Percentiles rank a stretch among this genome's conserved stretches.
Evolutionary conservation across 2,113 vertebrate genomes (phyloP).

Genomic region (Phaethon lepturus): DNA sequence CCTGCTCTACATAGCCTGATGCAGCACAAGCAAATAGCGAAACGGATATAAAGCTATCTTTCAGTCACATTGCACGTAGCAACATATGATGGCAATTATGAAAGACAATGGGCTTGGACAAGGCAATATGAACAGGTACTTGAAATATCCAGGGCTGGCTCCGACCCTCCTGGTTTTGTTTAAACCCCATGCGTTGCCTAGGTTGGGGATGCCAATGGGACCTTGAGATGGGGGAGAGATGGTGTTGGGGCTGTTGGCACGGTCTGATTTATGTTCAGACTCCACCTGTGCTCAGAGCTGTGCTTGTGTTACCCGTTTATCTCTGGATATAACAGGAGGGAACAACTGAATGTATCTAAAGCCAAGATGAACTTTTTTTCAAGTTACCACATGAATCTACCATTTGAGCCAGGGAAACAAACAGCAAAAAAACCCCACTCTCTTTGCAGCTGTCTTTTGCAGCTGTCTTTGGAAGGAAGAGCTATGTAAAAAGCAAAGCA

Average conservation of each 20-base stretch:
- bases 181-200: neutral
- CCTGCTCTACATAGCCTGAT: neutral
- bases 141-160: conserved; percentile 27
- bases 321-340: neutral
- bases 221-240: neutral
- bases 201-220: neutral
- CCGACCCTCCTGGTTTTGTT: conserved; percentile 16
- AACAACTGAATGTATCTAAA: neutral
- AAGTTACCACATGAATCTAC: neutral
- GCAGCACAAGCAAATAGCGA: neutral
- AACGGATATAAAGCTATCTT: neutral
- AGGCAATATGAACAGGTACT: conserved; percentile 21
- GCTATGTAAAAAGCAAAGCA: neutral
- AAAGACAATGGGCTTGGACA: conserved; percentile 38
- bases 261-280: neutral
- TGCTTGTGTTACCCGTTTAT: neutral
- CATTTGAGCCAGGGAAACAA: conserved; percentile 3
- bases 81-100: conserved; percentile 34
- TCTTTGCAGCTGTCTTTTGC: conserved; percentile 34
- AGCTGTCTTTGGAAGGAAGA: conserved; percentile 29
- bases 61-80: neutral
- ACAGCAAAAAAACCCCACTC: neutral
- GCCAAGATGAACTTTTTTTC: neutral
- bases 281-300: neutral
- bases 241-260: neutral